Base-by-base conservation (phyloP, 2,888 invertebrate species). In the Margaritifera margaritifera region DNA sequence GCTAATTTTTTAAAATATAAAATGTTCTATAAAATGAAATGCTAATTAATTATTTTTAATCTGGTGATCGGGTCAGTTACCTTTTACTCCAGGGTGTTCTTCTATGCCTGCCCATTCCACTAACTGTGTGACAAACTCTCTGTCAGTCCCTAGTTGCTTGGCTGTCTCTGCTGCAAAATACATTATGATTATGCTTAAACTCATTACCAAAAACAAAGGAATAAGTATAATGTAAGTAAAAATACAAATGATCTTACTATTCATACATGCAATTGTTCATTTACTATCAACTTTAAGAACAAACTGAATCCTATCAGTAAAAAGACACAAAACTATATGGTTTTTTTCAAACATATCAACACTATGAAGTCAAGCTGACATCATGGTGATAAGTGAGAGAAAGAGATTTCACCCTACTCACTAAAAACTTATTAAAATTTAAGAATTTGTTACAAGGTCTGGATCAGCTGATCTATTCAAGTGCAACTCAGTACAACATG, bases 1-100 rank as follows among this genome's bases (percentile, higher is more conserved):
- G n/a, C n/a, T n/a, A n/a, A n/a, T n/a, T n/a, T n/a, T n/a, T n/a
- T n/a, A n/a, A n/a, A n/a, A n/a, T n/a, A n/a, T n/a, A n/a, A 57
- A 22, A 15, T 25, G 22, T 59, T 22, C 50, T 50, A 61, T 42
- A 11, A 42, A 42, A 42, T 42, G 11, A 8, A 11, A 42, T 42
- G 15, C 15, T 42, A 42, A 66, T 31, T 24, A 51, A 27, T 24
- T 15, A 62, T 24, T 22, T 6, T 22, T 50, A 50, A 15, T 20
- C 56, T 63, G 22, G 15, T 55, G 19, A 51, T 20, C 3, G n/a
- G 22, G 18, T 25, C 5, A 69, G 92, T 95, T 94, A 31, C 94
- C 95, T 82, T 95, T 94, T 5, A 96, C 95, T 25, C 96, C 96
- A 62, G 95, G 93, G 90, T 94, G 94, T 86, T 94, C 94, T 19